These are phyloP conservation scores for Acleris holmiana DNA, from an alignment of 2,888 invertebrate genomes.

Conservation along the genomic window DNA sequence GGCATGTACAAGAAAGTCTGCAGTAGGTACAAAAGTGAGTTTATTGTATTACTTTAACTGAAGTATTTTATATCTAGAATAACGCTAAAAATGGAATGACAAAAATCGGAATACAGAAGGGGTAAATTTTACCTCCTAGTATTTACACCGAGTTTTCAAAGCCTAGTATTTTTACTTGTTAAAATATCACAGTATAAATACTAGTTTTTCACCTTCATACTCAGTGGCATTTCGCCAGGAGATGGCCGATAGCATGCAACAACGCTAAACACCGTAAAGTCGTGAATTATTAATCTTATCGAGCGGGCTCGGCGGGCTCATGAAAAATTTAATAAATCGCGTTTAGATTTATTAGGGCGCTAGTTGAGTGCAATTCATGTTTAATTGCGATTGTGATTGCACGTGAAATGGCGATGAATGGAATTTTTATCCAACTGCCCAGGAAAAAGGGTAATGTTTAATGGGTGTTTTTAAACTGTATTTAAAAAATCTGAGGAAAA, in stretches of 20 bases:
- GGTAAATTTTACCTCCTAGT: too few relatives aligned
- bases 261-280: constrained; percentile 81
- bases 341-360: constrained; percentile 64
- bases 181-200: constrained; percentile 1
- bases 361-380: constrained; percentile 44
- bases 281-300: constrained; percentile 84
- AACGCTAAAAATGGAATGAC: too few relatives aligned
- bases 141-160: neutral
- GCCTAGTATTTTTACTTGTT: neutral
- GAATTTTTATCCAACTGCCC: neutral
- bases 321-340: constrained; percentile 80
- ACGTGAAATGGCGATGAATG: constrained; percentile 17
- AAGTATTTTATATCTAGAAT: too few relatives aligned
- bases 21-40: too few relatives aligned
- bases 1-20: too few relatives aligned
- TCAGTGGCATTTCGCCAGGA: constrained; percentile 29
- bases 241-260: constrained; percentile 75
- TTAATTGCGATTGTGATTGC: constrained; percentile 42
- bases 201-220: neutral
- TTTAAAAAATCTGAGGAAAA: too few relatives aligned
- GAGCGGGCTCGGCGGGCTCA: constrained; percentile 68
- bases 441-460: too few relatives aligned
- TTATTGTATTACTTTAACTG: too few relatives aligned
- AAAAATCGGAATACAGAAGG: too few relatives aligned
- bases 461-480: too few relatives aligned